Percentiles rank a stretch among this genome's conserved stretches.
Evolutionary conservation across 2,797 vertebrate species (phyloP).

Genomic region (Artibeus jamaicensis): DNA sequence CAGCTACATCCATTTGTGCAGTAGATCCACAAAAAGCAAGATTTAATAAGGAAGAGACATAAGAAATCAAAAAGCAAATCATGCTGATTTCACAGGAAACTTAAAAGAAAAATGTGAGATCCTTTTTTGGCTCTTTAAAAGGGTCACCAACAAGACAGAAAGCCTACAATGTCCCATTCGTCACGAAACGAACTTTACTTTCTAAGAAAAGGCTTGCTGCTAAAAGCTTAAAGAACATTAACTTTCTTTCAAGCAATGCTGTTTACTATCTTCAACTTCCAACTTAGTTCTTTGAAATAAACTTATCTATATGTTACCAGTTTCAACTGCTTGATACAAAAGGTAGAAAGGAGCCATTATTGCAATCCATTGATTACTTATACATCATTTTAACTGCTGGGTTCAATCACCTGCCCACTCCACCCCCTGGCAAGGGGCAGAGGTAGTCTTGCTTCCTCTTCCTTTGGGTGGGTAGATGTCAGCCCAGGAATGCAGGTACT

Average conservation of each 20-base stretch:
- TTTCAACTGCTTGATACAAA: background rate
- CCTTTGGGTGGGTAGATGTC: background rate
- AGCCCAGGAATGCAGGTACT: background rate
- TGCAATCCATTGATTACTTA: background rate
- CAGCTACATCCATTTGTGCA: constrained; percentile 77
- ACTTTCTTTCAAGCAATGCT: background rate
- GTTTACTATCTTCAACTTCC: background rate
- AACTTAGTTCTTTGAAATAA: background rate
- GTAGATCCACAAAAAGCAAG: constrained; percentile 76
- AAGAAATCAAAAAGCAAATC: constrained; percentile 76
- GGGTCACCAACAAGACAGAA: constrained; percentile 38
- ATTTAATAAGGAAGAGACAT: constrained; percentile 79
- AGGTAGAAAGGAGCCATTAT: background rate
- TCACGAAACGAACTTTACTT: background rate
- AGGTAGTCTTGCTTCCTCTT: background rate
- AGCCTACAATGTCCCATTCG: background rate
- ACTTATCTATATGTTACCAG: background rate
- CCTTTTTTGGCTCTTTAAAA: constrained; percentile 71
- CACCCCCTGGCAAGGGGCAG: background rate
- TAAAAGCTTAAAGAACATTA: background rate
- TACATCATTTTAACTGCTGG: background rate
- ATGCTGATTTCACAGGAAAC: constrained; percentile 76
- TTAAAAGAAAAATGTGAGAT: constrained; percentile 68
- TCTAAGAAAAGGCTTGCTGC: background rate
- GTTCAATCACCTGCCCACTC: background rate